These are phyloP conservation scores for Trachurus trachurus DNA, from an alignment of 2,797 vertebrate genomes.

Conservation along the genomic window DNA sequence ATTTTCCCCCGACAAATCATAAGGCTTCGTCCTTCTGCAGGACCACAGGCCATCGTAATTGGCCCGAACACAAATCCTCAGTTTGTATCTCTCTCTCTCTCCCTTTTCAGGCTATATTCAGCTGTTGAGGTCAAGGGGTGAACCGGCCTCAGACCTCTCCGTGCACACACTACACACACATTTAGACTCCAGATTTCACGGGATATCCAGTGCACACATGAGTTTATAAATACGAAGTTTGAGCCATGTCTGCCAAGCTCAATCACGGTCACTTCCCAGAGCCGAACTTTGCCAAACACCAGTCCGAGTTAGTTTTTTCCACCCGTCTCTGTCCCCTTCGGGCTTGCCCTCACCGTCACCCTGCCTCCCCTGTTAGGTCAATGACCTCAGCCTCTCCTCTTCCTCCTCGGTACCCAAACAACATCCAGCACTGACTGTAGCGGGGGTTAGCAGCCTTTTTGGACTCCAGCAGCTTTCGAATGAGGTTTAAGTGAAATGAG, in stretches of 20 bases:
- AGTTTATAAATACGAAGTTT: constrained; percentile 73
- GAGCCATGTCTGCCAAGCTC: constrained; percentile 68
- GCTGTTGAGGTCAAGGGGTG: constrained; percentile 57
- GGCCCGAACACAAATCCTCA: constrained; percentile 37
- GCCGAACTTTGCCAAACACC: constrained; percentile 47
- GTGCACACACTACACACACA: constrained; percentile 39
- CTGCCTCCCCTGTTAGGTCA: constrained; percentile 59
- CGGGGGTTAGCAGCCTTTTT: constrained; percentile 65
- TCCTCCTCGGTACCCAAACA: constrained; percentile 64
- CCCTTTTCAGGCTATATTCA: constrained; percentile 40
- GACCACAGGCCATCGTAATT: constrained; percentile 55
- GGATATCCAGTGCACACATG: constrained; percentile 58
- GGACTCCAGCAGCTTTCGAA: constrained; percentile 65
- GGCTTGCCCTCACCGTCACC: constrained; percentile 63
- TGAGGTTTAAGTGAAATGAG: constrained; percentile 77
- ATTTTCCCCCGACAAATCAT: constrained; percentile 70
- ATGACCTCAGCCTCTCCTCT: constrained; percentile 76
- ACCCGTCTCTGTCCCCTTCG: constrained; percentile 40
- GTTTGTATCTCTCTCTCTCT: constrained; percentile 22
- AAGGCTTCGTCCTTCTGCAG: constrained; percentile 58
- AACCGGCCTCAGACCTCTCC: constrained; percentile 40
- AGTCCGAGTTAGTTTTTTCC: constrained; percentile 34
- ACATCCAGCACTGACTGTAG: constrained; percentile 56
- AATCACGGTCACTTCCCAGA: constrained; percentile 67
- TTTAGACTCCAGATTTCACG: constrained; percentile 70